Evolutionary conservation across 2,113 vertebrate genomes (phyloP).

Genomic region (Rhizomys pruinosus): DNA sequence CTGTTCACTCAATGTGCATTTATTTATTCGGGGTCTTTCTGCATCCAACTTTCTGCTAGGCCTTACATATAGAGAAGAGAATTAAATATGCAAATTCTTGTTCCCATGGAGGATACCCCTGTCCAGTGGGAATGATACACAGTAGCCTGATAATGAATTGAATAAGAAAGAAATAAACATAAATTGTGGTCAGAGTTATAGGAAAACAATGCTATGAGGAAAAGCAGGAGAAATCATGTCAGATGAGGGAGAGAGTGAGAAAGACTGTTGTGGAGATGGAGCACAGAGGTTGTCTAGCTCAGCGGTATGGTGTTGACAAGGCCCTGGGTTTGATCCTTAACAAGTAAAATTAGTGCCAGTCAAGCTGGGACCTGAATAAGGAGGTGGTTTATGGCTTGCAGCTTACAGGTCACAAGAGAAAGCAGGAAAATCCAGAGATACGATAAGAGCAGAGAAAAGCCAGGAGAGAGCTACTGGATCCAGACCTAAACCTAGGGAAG

Average conservation of each 20-base stretch:
- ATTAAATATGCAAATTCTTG: not conserved
- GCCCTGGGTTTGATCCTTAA: not conserved
- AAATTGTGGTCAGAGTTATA: not conserved
- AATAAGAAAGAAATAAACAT: not conserved
- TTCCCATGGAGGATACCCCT: not conserved
- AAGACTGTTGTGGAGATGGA: not conserved
- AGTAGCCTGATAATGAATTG: not conserved
- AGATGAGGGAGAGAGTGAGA: not conserved
- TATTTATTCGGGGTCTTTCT: slow-evolving; percentile 37
- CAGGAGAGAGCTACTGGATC: not conserved
- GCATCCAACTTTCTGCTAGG: not conserved
- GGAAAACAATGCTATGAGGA: not conserved
- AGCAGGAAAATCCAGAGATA: not conserved
- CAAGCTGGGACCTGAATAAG: not conserved
- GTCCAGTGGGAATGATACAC: not conserved
- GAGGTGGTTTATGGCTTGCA: not conserved
- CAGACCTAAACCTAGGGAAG: not conserved
- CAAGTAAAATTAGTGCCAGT: not conserved
- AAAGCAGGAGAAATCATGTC: not conserved
- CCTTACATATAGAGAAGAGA: not conserved
- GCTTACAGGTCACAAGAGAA: not conserved
- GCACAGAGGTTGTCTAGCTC: not conserved
- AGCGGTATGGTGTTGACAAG: not conserved
- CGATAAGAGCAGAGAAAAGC: not conserved
- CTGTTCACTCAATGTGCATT: slow-evolving; percentile 19